phyloP scores from a whole-genome alignment of 2,113 vertebrate species.

The Pionites leucogaster region DNA sequence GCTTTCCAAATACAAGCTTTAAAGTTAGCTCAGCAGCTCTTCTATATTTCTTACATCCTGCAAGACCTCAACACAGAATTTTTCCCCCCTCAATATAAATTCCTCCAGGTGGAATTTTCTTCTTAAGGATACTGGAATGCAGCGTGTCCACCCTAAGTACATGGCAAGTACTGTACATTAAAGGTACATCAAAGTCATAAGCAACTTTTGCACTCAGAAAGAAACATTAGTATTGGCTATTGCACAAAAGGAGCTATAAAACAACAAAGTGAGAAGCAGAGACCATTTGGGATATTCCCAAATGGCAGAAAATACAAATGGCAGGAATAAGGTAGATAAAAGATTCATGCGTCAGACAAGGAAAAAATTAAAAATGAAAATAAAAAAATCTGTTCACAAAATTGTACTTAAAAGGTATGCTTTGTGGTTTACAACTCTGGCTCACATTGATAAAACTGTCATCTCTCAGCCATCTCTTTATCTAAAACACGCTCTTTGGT shows the following conservation, averaged over 20 bases:
- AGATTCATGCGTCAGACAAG: not conserved
- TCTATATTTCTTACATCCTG: not conserved
- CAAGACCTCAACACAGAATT: not conserved
- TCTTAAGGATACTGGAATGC: not conserved
- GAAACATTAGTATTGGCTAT: not conserved
- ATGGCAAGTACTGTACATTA: not conserved
- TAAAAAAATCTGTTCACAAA: not conserved
- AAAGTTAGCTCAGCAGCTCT: not conserved
- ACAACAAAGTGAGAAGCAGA: not conserved
- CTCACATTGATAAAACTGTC: not conserved
- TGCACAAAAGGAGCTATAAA: conserved; percentile 1
- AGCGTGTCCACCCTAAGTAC: not conserved
- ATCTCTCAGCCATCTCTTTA: not conserved
- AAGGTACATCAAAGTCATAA: conserved; percentile 1
- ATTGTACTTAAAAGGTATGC: not conserved
- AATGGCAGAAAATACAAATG: conserved; percentile 13
- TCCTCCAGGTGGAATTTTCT: not conserved
- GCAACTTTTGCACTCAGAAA: not conserved
- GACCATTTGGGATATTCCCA: not conserved
- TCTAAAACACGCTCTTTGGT: not conserved
- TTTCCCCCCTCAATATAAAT: not conserved
- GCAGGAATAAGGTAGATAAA: not conserved
- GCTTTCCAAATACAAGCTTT: not conserved
- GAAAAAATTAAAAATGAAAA: not conserved
- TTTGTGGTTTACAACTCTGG: not conserved